A percentile compares a stretch with the other conserved stretches of the same genome.
phyloP scores from a whole-genome alignment of 1,140 invertebrate genomes.

The Apis dorsata region DNA sequence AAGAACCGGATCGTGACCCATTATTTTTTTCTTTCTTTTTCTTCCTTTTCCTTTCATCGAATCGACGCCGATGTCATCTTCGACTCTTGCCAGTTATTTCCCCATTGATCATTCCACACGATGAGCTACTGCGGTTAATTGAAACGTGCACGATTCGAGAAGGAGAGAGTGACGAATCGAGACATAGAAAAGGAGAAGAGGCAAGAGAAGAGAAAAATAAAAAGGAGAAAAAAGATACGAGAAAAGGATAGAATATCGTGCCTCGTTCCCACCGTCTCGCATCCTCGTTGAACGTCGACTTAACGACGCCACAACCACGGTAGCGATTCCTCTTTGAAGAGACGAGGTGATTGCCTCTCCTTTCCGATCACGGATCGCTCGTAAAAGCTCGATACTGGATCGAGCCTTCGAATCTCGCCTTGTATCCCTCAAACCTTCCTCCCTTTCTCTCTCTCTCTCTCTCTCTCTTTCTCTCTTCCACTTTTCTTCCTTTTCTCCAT shows the following conservation, averaged over 20 bases:
- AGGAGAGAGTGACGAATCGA: not conserved
- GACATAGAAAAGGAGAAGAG: not conserved
- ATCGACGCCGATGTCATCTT: slow-evolving; percentile 10
- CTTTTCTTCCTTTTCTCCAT: slow-evolving; percentile 32
- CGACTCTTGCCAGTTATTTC: slow-evolving; percentile 16
- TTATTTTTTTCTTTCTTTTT: slow-evolving; percentile 44
- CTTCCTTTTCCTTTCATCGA: not conserved
- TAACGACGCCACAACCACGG: slow-evolving; percentile 63
- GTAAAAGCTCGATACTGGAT: slow-evolving; percentile 63
- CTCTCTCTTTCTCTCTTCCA: slow-evolving; percentile 32
- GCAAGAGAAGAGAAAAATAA: not conserved
- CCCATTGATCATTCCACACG: slow-evolving; percentile 53
- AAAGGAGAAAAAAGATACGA: not conserved
- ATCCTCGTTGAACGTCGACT: slow-evolving; percentile 64
- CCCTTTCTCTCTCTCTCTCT: slow-evolving; percentile 38
- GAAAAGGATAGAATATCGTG: slow-evolving; percentile 14
- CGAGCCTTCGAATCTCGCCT: slow-evolving; percentile 44
- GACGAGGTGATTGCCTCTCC: slow-evolving; percentile 57
- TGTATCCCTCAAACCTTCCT: slow-evolving; percentile 6
- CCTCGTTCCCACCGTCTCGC: slow-evolving; percentile 67
- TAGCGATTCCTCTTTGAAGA: slow-evolving; percentile 51
- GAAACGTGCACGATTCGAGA: slow-evolving; percentile 62
- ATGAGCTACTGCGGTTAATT: slow-evolving; percentile 67
- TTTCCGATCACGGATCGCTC: slow-evolving; percentile 64
- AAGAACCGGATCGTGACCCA: slow-evolving; percentile 49